These are phyloP conservation scores for Micoletzkya japonica DNA, from an alignment of 2,888 invertebrate genomes.

Conservation along the genomic window DNA sequence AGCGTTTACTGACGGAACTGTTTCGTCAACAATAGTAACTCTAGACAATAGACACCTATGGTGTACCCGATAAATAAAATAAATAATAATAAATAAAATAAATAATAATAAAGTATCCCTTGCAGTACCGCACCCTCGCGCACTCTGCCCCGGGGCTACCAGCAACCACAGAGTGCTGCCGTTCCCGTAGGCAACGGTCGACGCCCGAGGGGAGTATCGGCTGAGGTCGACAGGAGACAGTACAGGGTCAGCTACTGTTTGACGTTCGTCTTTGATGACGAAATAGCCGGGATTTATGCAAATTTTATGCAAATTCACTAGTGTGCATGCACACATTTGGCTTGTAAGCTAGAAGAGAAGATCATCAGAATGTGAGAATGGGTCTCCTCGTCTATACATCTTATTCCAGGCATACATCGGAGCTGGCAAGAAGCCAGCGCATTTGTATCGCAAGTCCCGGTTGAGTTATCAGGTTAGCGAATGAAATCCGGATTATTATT, in stretches of 20 bases:
- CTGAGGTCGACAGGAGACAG: conserved; percentile 33
- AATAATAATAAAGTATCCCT: not conserved
- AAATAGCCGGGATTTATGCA: no score
- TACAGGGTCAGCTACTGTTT: no score
- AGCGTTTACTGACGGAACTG: no score
- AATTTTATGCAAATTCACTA: no score
- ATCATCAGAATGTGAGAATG: no score
- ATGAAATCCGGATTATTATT: not conserved
- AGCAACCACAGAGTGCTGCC: not conserved
- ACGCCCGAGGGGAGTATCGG: conserved; percentile 43
- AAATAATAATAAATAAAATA: not conserved
- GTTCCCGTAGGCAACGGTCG: conserved; percentile 28
- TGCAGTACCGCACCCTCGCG: conserved; percentile 50
- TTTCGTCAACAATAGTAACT: no score
- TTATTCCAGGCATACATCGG: conserved; percentile 40
- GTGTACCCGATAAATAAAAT: not conserved
- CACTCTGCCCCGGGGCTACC: conserved; percentile 35
- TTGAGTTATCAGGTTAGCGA: conserved; percentile 2
- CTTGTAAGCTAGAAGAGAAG: no score
- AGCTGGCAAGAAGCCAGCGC: conserved; percentile 37
- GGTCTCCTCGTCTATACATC: no score
- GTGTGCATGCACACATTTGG: no score
- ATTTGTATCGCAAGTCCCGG: not conserved
- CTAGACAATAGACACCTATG: no score
- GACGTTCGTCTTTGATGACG: no score